Evolutionary conservation across 1,140 invertebrate species (phyloP).

Genomic region (Spodoptera frugiperda): DNA sequence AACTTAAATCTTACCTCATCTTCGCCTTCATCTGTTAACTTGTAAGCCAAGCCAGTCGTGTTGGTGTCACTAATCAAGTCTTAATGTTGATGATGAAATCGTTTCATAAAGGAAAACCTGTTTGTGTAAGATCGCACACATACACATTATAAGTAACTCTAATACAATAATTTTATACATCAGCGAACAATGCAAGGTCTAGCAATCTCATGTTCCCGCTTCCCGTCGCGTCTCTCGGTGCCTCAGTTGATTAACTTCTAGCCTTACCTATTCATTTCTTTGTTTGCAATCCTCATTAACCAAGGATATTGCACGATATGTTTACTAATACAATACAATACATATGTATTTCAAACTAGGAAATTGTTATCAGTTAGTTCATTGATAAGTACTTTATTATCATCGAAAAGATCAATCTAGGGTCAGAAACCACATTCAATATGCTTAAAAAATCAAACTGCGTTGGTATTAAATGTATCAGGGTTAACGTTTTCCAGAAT

Average conservation of each 20-base stretch:
- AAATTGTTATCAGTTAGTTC: no score
- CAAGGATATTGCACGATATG: neutral
- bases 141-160: neutral
- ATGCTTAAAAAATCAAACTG: neutral
- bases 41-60: neutral
- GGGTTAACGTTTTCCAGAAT: constrained; percentile 52
- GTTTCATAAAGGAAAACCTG: constrained; percentile 2
- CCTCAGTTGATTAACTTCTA: constrained; percentile 8
- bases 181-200: constrained; percentile 23
- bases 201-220: constrained; percentile 16
- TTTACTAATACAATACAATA: neutral
- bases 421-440: neutral
- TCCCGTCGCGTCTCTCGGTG: constrained; percentile 12
- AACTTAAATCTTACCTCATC: no score
- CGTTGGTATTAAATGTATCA: constrained; percentile 33
- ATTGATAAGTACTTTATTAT: no score
- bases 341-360: neutral
- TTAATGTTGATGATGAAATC: constrained; percentile 13
- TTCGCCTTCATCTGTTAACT: no score
- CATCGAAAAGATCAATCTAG: neutral
- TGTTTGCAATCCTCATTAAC: constrained; percentile 2
- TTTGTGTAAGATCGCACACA: constrained; percentile 1
- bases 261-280: constrained; percentile 1
- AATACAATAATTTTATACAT: neutral
- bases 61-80: constrained; percentile 1